These are phyloP conservation scores for Piscicola geometra DNA, from an alignment of 2,888 invertebrate species.

Conservation along the genomic window DNA sequence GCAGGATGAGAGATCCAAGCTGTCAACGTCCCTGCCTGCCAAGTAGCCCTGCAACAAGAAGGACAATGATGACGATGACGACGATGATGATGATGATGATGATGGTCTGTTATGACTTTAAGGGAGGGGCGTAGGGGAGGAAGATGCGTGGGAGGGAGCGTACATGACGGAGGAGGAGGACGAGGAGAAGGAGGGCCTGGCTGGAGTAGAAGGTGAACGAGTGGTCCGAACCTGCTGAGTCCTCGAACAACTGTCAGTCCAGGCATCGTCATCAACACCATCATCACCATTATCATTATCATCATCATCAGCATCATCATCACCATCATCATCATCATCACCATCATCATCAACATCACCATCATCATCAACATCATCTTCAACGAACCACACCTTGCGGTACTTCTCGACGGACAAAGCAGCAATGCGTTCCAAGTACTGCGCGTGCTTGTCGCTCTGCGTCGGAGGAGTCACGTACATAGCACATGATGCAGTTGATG, in stretches of 20 bases:
- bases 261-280: background rate
- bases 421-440: background rate
- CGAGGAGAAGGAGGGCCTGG: background rate
- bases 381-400: background rate
- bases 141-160: background rate
- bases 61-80: too few species aligned
- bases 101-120: too few species aligned
- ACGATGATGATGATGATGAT: too few species aligned
- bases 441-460: background rate
- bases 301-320: constrained; percentile 30
- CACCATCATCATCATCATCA: constrained; percentile 22
- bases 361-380: background rate
- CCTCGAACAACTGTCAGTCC: constrained; percentile 7
- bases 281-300: constrained; percentile 30
- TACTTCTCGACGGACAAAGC: background rate
- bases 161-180: background rate
- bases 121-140: too few species aligned
- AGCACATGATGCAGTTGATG: too few species aligned
- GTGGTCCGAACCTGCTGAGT: constrained; percentile 8
- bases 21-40: constrained; percentile 14
- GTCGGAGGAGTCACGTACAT: too few species aligned
- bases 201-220: constrained; percentile 23
- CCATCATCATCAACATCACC: constrained; percentile 3
- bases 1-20: background rate
- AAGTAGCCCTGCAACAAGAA: background rate